Evolutionary conservation across 2,113 vertebrate species (phyloP).

Genomic region (Oostethus manadensis): DNA sequence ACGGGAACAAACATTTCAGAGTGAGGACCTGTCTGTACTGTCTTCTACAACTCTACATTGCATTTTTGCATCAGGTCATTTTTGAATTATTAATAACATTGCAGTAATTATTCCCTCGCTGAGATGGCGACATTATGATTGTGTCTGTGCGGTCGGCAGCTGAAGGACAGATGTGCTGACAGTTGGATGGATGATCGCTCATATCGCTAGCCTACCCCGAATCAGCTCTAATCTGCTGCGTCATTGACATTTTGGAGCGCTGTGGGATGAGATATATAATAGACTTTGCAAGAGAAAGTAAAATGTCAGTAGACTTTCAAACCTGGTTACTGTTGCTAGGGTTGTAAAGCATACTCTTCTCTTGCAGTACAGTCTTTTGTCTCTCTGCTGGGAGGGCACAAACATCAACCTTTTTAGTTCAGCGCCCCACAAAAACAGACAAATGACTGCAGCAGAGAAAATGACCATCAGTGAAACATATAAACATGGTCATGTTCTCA

Average conservation of each 20-base stretch:
- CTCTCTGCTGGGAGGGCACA: not conserved
- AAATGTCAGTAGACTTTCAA: constrained; percentile 1
- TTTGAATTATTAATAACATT: constrained; percentile 42
- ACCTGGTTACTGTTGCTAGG: not conserved
- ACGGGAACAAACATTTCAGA: too few relatives aligned
- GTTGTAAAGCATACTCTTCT: not conserved
- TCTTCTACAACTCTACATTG: constrained; percentile 28
- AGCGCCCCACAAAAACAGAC: not conserved
- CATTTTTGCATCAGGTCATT: constrained; percentile 25
- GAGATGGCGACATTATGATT: constrained; percentile 13
- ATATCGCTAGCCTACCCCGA: not conserved
- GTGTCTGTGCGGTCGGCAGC: constrained; percentile 25
- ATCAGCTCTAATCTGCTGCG: not conserved
- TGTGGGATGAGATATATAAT: not conserved
- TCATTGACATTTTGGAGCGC: not conserved
- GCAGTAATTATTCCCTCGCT: constrained; percentile 25
- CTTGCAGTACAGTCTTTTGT: not conserved
- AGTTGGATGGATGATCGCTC: constrained; percentile 12
- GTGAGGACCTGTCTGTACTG: too few relatives aligned
- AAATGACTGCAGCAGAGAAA: not conserved
- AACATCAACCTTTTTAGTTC: not conserved
- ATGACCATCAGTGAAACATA: constrained; percentile 10
- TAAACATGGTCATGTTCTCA: constrained; percentile 17
- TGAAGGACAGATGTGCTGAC: constrained; percentile 31
- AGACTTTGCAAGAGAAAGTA: not conserved